These are phyloP conservation scores for Sisyra terminalis DNA, from an alignment of 2,888 invertebrate species.

Conservation along the genomic window DNA sequence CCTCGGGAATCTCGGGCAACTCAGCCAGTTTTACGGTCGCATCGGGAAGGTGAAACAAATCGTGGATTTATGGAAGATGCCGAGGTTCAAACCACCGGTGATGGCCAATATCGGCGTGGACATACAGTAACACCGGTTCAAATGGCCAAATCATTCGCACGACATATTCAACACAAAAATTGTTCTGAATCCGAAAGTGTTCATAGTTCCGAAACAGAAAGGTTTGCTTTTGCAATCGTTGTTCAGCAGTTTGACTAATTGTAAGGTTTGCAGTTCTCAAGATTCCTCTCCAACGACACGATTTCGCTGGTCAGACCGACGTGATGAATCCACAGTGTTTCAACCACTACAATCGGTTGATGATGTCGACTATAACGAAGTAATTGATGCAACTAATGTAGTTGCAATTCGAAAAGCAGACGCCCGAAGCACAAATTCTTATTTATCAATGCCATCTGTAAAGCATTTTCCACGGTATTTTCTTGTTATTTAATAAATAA, in stretches of 20 bases:
- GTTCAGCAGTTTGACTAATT: background rate
- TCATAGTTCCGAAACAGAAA: no score
- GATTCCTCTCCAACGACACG: slow-evolving; percentile 8
- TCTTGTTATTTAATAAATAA: background rate
- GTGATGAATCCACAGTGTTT: background rate
- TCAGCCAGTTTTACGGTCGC: background rate
- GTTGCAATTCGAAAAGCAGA: slow-evolving; percentile 5
- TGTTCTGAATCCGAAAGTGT: no score
- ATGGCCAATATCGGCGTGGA: background rate
- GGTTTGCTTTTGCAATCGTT: background rate
- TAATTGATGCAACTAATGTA: slow-evolving; percentile 18
- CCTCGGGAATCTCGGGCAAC: background rate
- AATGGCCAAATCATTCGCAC: slow-evolving; percentile 1
- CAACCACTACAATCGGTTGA: background rate
- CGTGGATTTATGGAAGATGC: slow-evolving; percentile 5
- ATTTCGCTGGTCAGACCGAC: background rate
- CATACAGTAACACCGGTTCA: background rate
- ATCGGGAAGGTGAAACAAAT: no score
- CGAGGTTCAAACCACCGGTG: slow-evolving; percentile 6
- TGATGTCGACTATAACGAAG: slow-evolving; percentile 11
- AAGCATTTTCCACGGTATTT: slow-evolving; percentile 61
- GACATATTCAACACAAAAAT: background rate
- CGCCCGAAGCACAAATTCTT: slow-evolving; percentile 41
- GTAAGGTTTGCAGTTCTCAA: slow-evolving; percentile 5
- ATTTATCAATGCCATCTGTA: slow-evolving; percentile 73